phyloP scores from a whole-genome alignment of 2,113 vertebrate species.

The Crocuta crocuta region DNA sequence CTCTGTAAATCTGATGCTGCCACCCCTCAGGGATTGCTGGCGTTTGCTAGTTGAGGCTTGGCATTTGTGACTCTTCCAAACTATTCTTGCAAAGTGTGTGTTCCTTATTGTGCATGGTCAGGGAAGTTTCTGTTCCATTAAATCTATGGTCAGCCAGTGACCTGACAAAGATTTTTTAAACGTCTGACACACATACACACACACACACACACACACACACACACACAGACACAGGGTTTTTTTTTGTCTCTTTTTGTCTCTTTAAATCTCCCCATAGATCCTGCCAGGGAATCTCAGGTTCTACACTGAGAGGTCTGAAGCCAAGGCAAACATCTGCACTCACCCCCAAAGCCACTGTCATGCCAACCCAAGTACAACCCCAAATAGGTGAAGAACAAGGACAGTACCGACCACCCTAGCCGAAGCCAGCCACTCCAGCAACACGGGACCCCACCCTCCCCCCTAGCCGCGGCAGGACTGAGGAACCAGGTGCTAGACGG shows the following conservation, averaged over 20 bases:
- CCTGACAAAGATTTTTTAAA: background rate
- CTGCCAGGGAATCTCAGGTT: background rate
- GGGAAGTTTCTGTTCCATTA: background rate
- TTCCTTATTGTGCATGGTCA: background rate
- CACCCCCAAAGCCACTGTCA: background rate
- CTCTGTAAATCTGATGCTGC: background rate
- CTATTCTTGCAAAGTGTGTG: background rate
- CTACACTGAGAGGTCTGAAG: background rate
- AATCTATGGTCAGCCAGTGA: background rate
- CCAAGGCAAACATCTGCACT: background rate
- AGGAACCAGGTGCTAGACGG: background rate
- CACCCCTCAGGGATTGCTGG: background rate
- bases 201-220: too few species aligned
- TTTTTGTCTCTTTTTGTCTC: background rate
- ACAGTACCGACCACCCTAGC: too few species aligned
- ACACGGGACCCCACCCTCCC: background rate
- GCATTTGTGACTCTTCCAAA: background rate
- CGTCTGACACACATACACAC: background rate
- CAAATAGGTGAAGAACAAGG: background rate
- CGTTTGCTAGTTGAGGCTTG: background rate
- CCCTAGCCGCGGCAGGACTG: background rate
- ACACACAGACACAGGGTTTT: too few species aligned
- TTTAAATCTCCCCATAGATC: background rate
- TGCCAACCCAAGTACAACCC: accelerated
- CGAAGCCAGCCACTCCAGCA: too few species aligned